phyloP scores from a whole-genome alignment of 2,797 vertebrate genomes.

The Myotis myotis region DNA sequence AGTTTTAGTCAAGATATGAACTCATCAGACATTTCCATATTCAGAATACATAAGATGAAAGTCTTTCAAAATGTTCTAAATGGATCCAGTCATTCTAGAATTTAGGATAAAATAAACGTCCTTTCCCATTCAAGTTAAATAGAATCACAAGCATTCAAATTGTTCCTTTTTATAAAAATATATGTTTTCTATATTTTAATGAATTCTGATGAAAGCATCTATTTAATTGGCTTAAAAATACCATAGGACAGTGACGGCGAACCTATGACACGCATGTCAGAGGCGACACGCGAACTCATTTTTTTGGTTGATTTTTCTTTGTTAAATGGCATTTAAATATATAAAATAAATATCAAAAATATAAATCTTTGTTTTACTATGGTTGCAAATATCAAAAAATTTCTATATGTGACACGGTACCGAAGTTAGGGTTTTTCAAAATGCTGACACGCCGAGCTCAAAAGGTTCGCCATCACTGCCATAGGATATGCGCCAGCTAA shows the following conservation, averaged over 20 bases:
- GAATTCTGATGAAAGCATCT: background rate
- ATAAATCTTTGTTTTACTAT: too few species aligned
- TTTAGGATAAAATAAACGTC: background rate
- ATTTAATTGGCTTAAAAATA: background rate
- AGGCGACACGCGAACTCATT: too few species aligned
- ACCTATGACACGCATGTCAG: too few species aligned
- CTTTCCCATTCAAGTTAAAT: conserved; percentile 10
- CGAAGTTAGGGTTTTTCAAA: too few species aligned
- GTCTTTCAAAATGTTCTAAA: background rate
- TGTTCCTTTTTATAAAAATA: background rate
- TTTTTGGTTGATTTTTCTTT: too few species aligned
- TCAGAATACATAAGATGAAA: background rate
- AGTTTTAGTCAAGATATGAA: background rate
- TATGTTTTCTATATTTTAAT: background rate
- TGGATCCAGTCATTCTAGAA: background rate
- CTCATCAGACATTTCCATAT: background rate
- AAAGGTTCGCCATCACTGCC: too few species aligned
- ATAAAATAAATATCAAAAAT: too few species aligned
- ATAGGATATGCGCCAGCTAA: background rate
- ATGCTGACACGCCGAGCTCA: too few species aligned
- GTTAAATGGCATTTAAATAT: too few species aligned
- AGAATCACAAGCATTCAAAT: background rate
- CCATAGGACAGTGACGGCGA: background rate
- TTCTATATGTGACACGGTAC: too few species aligned
- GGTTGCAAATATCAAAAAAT: too few species aligned